Conservation (phyloP, 2,888 invertebrate genomes). For the Rhynchonema sp. region DNA sequence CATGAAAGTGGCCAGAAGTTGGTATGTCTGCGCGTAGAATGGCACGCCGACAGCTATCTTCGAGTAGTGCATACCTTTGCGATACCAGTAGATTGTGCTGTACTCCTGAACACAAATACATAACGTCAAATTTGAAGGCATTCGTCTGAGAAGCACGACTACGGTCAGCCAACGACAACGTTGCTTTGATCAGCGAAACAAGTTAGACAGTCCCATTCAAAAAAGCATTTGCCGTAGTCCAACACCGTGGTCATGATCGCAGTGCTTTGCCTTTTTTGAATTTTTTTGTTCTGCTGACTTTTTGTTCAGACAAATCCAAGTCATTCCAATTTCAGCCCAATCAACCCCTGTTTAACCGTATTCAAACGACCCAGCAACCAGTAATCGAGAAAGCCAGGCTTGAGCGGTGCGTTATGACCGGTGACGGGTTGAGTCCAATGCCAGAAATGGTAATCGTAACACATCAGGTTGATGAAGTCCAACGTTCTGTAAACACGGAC, state of each 20-base stretch:
- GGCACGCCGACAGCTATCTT: slow-evolving; percentile 69
- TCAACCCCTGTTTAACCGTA: no score
- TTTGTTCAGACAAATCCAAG: no score
- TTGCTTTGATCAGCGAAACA: no score
- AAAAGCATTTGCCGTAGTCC: no score
- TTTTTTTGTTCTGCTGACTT: no score
- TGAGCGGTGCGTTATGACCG: slow-evolving; percentile 62
- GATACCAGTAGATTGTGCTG: slow-evolving; percentile 54
- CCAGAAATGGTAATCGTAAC: slow-evolving; percentile 69
- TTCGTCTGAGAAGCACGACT: no score
- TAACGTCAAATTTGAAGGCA: no score
- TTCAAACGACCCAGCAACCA: slow-evolving; percentile 51
- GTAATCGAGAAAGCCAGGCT: slow-evolving; percentile 41
- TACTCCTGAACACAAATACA: slow-evolving; percentile 39
- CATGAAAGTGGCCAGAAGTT: slow-evolving; percentile 37
- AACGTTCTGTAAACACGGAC: slow-evolving; percentile 39
- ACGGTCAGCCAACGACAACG: no score
- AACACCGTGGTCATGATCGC: no score
- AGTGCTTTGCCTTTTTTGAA: no score
- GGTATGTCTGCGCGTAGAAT: slow-evolving; percentile 62
- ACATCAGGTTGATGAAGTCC: slow-evolving; percentile 72
- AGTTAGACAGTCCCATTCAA: no score
- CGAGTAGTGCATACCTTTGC: slow-evolving; percentile 50
- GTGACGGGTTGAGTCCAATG: slow-evolving; percentile 55
- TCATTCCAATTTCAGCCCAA: neutral